Base-by-base conservation (phyloP, 2,113 vertebrate species). In the Pithys albifrons region DNA sequence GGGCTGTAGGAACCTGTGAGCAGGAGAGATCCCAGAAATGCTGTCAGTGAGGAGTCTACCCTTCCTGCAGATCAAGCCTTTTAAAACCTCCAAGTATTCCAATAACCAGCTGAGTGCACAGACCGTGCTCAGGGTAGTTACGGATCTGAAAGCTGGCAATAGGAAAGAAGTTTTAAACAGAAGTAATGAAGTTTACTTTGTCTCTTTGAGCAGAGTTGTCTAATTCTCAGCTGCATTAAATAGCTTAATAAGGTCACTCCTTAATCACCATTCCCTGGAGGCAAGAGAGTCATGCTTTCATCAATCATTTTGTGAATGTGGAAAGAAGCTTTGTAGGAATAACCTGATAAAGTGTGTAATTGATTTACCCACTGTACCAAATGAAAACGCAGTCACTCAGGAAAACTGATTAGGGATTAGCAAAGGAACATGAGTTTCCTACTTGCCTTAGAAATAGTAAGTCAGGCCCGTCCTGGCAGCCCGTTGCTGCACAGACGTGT, bases 241-340 rank as follows among this genome's bases (percentile, higher is more conserved):
- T 23, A 77, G 89, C 81, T 96, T 93, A 89, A 91, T 95, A 91
- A 94, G 89, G 91, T 95, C 92, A 93, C 55, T 79, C 55, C 67
- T 94, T 89, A 87, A 78, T 91, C 83, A 78, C 58, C 61, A 28
- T 74, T 64, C 91, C 87, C 85, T 22, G 72, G 57, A 80, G 89
- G 81, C 61, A 73, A 58, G 5, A 67, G 48, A 93, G 85, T 70
- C 58, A 16, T 45, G 92, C 64, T 54, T 78, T 76, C 94, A 96
- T 96, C 91, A 69, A 59, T 94, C 58, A 93, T 84, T 71, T 81
- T 64, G 83, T 72, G 76, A 89, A 67, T 20, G 70, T 57, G 78
- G 91, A 83, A 74, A 91, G 72, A 75, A 77, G 75, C 82, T 86
- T 94, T 77, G 61, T 28, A 69, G 95, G 58, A 90, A 90, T 91